Percentiles rank a stretch among this genome's conserved stretches.
Evolutionary conservation across 2,113 vertebrate species (phyloP).

Genomic region (Nothocercus nigrocapillus): DNA sequence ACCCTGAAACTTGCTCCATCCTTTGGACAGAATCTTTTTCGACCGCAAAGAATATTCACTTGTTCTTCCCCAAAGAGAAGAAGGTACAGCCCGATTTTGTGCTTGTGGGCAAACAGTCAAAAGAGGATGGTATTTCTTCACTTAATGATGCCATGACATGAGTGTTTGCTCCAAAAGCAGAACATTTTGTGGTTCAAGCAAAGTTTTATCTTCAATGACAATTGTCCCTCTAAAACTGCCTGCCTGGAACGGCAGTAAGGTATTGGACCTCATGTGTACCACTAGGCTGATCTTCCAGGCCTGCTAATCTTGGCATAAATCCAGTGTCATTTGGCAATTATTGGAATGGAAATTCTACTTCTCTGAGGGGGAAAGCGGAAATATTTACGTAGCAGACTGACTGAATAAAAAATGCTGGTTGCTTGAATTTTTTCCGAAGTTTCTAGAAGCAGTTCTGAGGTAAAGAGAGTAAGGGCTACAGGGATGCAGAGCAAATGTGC

Average conservation of each 20-base stretch:
- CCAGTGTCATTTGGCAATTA: neutral
- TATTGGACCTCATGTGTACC: neutral
- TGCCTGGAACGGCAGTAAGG: neutral
- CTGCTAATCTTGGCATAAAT: neutral
- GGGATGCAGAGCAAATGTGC: neutral
- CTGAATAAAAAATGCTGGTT: neutral
- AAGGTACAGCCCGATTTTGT: neutral
- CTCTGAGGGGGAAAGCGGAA: neutral
- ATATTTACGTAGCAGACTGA: neutral
- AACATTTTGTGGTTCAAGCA: neutral
- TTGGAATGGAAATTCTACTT: neutral
- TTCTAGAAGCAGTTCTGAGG: neutral
- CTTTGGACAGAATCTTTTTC: neutral
- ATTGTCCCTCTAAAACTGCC: neutral
- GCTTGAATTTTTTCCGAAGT: neutral
- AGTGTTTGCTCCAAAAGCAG: neutral
- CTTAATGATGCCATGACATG: neutral
- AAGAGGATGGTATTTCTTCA: neutral
- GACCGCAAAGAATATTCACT: neutral
- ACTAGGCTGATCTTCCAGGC: neutral
- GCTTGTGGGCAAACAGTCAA: neutral
- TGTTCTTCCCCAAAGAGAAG: neutral
- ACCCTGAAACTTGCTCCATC: neutral
- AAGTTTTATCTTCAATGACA: neutral
- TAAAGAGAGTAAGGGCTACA: neutral